A percentile compares a stretch with the other conserved stretches of the same genome.
These are phyloP conservation scores for Sebastes schlegelii DNA, from an alignment of 2,113 vertebrate species.

Conservation along the genomic window DNA sequence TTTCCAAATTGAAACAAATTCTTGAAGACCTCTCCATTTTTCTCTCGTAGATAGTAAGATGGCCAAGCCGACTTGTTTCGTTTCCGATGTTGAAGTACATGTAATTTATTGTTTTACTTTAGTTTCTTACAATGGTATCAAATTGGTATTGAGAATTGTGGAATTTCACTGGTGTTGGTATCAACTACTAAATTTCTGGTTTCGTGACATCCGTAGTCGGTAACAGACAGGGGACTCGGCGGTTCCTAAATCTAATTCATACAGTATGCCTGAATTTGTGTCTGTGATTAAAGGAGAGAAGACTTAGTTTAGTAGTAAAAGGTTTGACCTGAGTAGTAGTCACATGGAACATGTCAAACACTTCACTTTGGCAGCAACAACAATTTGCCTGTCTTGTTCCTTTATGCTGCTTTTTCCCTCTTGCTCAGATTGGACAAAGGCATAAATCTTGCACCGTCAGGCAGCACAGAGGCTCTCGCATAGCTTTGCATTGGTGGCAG, in stretches of 20 bases:
- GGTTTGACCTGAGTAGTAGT: neutral
- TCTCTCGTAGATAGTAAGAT: no score
- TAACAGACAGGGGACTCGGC: neutral
- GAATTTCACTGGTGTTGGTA: no score
- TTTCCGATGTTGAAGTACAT: no score
- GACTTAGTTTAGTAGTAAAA: neutral
- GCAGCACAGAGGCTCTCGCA: no score
- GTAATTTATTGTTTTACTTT: no score
- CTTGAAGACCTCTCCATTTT: no score
- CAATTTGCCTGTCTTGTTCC: neutral
- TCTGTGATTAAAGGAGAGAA: neutral
- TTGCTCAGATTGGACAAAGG: neutral
- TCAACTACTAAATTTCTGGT: no score
- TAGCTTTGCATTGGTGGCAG: constrained; percentile 11
- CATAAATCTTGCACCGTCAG: neutral
- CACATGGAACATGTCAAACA: neutral
- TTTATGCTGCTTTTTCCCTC: neutral
- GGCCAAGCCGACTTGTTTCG: no score
- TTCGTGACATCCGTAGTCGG: no score
- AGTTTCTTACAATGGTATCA: no score
- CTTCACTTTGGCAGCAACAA: neutral
- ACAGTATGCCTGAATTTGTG: constrained; percentile 6
- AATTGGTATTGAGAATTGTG: no score
- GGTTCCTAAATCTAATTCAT: constrained; percentile 22
- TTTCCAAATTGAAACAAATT: no score